Percentiles rank a stretch among this genome's conserved stretches.
These are phyloP conservation scores for Catonia carolina DNA, from an alignment of 2,888 invertebrate species.

Conservation along the genomic window DNA sequence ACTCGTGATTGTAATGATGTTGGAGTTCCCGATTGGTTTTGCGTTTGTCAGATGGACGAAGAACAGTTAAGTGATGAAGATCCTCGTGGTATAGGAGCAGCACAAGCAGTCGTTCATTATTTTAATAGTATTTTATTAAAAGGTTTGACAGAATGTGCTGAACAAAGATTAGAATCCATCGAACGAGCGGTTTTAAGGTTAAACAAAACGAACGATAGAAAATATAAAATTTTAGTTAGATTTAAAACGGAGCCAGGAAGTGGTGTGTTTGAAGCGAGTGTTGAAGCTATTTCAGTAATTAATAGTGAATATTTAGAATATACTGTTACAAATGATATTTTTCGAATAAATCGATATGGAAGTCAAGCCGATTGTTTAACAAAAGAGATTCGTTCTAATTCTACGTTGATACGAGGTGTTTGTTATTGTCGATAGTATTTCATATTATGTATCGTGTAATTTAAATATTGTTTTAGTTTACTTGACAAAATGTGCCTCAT, in stretches of 20 bases:
- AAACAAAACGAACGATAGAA: not conserved
- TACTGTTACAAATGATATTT: conserved; percentile 24
- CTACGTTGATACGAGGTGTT: conserved; percentile 28
- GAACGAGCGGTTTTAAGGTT: conserved; percentile 19
- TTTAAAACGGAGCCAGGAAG: conserved; percentile 22
- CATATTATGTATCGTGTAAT: no score
- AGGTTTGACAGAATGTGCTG: conserved; percentile 25
- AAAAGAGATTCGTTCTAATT: conserved; percentile 22
- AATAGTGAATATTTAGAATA: conserved; percentile 5
- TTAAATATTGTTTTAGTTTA: no score
- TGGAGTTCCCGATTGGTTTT: conserved; percentile 30
- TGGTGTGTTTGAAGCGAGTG: conserved; percentile 26
- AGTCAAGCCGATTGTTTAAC: conserved; percentile 31
- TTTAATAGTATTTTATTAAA: conserved; percentile 26
- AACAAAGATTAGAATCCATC: conserved; percentile 25
- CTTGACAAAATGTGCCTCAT: no score
- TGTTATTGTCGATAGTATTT: conserved; percentile 29
- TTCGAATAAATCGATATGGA: conserved; percentile 32
- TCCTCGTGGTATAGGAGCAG: conserved; percentile 13
- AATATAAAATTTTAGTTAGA: conserved; percentile 17
- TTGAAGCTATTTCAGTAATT: conserved; percentile 17
- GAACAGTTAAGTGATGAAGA: conserved; percentile 17
- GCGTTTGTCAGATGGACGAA: conserved; percentile 29
- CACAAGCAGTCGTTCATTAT: conserved; percentile 24
- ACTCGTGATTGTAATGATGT: conserved; percentile 29